These are phyloP conservation scores for Platygyra sinensis DNA, from an alignment of 64 coral and sea anemone genomes.

Conservation along the genomic window DNA sequence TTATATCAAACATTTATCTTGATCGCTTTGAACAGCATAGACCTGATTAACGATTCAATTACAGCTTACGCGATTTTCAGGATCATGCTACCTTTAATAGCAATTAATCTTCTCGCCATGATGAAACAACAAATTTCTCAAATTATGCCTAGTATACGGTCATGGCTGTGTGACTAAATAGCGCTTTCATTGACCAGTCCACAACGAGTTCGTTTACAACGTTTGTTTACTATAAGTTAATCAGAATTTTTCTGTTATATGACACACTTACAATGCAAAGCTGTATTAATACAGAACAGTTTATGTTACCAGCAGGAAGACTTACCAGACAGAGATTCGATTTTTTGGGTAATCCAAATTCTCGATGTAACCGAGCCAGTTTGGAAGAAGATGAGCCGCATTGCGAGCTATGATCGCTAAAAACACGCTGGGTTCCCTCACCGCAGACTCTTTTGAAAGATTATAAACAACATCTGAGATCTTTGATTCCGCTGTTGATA, in stretches of 20 bases:
- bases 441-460: slow-evolving; percentile 53
- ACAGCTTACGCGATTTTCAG: background rate
- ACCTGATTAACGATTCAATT: background rate
- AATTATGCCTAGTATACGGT: too few relatives aligned
- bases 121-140: too few relatives aligned
- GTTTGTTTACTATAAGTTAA: background rate
- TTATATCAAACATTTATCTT: background rate
- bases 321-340: slow-evolving; percentile 96
- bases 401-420: slow-evolving; percentile 90
- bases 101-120: too few relatives aligned
- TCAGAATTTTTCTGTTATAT: background rate
- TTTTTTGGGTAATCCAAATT: slow-evolving; percentile 94
- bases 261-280: background rate
- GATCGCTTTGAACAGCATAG: background rate
- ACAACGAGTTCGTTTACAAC: background rate
- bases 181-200: too few relatives aligned
- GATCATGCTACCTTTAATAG: background rate
- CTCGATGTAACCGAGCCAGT: slow-evolving; percentile 93
- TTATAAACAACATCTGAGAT: slow-evolving; percentile 70
- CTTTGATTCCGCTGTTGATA: slow-evolving; percentile 48
- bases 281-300: background rate
- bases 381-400: slow-evolving; percentile 81
- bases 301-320: slow-evolving; percentile 1
- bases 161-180: too few relatives aligned
- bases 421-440: slow-evolving; percentile 79